phyloP scores from a whole-genome alignment of 2,888 invertebrate species.

The Tridacna crocea region DNA sequence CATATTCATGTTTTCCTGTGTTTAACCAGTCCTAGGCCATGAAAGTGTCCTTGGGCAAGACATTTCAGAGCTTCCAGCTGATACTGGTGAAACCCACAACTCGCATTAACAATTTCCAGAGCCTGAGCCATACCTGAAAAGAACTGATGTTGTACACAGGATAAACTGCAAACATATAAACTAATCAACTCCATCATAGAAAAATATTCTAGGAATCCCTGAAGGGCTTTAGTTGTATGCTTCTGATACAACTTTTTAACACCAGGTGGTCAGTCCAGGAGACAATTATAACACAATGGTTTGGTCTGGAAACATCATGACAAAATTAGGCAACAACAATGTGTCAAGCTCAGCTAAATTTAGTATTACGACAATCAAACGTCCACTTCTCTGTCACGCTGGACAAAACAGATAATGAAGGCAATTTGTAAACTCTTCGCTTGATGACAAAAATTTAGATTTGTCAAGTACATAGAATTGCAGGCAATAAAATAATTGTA shows the following conservation, averaged over 20 bases:
- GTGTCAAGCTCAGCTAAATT: slow-evolving; percentile 34
- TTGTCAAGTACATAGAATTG: too few species aligned
- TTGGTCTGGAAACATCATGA: slow-evolving; percentile 27
- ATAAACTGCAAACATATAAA: too few species aligned
- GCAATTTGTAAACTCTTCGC: slow-evolving; percentile 34
- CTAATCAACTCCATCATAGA: too few species aligned
- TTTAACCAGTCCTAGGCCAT: too few species aligned
- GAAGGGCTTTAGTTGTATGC: slow-evolving; percentile 1
- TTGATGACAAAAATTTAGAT: not conserved
- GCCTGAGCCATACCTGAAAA: too few species aligned
- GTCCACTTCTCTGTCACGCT: slow-evolving; percentile 38
- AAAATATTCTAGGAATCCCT: not conserved
- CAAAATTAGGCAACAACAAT: slow-evolving; percentile 39
- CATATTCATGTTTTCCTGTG: too few species aligned
- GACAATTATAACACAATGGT: slow-evolving; percentile 41
- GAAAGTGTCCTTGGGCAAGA: too few species aligned
- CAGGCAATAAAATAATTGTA: too few species aligned
- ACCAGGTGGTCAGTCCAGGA: slow-evolving; percentile 39
- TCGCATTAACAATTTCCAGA: too few species aligned
- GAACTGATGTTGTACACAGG: too few species aligned
- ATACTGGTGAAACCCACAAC: too few species aligned
- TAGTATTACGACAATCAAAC: slow-evolving; percentile 40
- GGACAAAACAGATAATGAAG: slow-evolving; percentile 27
- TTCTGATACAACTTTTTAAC: slow-evolving; percentile 17
- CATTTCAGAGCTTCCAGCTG: too few species aligned